These are phyloP conservation scores for Macaria liturata DNA, from an alignment of 2,888 invertebrate species.

Conservation along the genomic window DNA sequence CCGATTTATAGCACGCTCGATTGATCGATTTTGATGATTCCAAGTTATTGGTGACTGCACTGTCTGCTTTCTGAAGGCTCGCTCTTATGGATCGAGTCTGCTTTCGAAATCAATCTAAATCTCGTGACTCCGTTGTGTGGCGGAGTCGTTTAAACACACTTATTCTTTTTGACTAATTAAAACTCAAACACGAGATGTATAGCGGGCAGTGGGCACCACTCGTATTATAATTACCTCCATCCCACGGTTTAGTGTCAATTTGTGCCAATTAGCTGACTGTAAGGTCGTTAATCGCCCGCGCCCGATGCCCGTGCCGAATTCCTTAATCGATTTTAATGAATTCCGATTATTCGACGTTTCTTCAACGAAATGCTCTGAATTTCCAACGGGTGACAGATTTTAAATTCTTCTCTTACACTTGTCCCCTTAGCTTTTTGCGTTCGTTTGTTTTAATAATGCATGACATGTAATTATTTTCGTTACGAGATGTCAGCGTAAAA, in stretches of 20 bases:
- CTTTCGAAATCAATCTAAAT: conserved; percentile 32
- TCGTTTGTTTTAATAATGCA: conserved; percentile 77
- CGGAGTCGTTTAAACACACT: conserved; percentile 23
- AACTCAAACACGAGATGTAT: conserved; percentile 34
- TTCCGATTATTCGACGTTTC: conserved; percentile 68
- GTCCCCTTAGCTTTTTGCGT: conserved; percentile 59
- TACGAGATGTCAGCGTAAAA: conserved; percentile 58
- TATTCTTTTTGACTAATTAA: conserved; percentile 34
- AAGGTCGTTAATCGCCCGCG: conserved; percentile 53
- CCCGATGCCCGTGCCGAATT: conserved; percentile 56
- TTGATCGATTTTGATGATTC: conserved; percentile 76
- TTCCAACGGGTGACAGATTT: conserved; percentile 80
- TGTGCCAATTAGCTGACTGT: conserved; percentile 59
- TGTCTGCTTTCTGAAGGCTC: conserved; percentile 28
- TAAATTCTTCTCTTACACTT: conserved; percentile 82
- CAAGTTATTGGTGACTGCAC: conserved; percentile 62
- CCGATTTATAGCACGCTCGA: conserved; percentile 73
- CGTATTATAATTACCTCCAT: conserved; percentile 53
- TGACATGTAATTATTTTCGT: conserved; percentile 75
- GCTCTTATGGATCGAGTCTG: conserved; percentile 35
- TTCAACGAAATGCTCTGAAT: conserved; percentile 71
- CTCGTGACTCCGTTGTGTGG: conserved; percentile 20
- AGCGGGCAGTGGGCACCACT: conserved; percentile 31
- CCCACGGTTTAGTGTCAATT: conserved; percentile 59
- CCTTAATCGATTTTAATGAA: conserved; percentile 72